phyloP scores from a whole-genome alignment of 1,140 invertebrate species.

The Cyphomyrmex costatus region DNA sequence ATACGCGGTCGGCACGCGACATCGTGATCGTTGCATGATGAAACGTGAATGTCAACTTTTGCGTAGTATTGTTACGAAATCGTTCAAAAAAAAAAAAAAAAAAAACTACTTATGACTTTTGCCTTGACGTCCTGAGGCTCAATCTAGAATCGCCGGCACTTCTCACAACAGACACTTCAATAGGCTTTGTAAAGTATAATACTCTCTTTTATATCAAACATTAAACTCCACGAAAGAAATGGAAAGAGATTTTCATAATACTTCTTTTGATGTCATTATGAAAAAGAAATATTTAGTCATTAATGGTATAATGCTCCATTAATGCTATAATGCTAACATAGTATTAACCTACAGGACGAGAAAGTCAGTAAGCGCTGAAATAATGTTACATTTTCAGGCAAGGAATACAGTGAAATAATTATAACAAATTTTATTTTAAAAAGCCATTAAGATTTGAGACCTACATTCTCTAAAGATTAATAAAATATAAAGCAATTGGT shows the following conservation, averaged over 20 bases:
- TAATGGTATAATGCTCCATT: no score
- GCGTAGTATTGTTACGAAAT: constrained; percentile 53
- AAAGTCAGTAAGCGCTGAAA: no score
- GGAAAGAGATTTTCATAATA: neutral
- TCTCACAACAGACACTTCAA: neutral
- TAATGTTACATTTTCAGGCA: no score
- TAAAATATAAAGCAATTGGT: neutral
- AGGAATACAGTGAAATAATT: no score
- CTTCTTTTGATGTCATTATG: neutral
- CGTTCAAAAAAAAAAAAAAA: no score
- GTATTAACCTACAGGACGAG: no score
- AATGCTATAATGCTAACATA: no score
- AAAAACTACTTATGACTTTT: no score
- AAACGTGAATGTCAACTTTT: constrained; percentile 75
- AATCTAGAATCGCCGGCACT: neutral
- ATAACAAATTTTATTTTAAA: no score
- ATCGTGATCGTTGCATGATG: constrained; percentile 68
- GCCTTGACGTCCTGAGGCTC: neutral
- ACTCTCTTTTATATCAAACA: constrained; percentile 18
- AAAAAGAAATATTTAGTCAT: constrained; percentile 1
- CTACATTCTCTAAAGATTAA: no score
- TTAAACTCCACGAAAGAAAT: neutral
- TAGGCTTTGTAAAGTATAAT: neutral
- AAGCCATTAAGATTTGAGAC: no score
- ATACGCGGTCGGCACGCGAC: constrained; percentile 66